Evolutionary conservation across 2,797 vertebrate species (phyloP), one percentile per base, ranked within the genome.

Genomic region (Jordanella pulchra): DNA sequence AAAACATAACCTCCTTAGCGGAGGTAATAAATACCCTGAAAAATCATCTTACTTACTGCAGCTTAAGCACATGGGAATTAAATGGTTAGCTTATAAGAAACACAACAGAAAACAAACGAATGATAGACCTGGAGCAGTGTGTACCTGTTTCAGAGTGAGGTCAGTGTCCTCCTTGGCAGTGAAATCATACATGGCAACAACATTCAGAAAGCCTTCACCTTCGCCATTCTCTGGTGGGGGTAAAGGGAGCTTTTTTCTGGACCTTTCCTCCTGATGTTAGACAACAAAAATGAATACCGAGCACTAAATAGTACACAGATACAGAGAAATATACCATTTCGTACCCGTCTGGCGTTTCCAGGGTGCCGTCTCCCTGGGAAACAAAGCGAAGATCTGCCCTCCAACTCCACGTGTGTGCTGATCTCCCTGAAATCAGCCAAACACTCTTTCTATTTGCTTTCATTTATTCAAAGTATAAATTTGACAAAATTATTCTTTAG

Each of bases 151-250:
- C 14, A 97, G 88, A 0, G 91, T 90, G 72, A 97, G 92, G 76
- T 96, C 94, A 0, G 84, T 93, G 25, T 93, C 86, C 75, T 97
- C 96, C 73, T 90, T 92, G 69, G 96, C 93, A 0, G 84, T 87
- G 86, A 96, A 97, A 82, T 97, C 95, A 9, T 95, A 96, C 64
- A 96, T 93, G 0, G 97, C 97, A 35, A 94, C 89, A n/a, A 97
- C 96, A 1, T 1, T 84, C 32, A 89, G 73, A 0, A 82, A 72
- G 25, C 54, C 79, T 0, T 72, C 0, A 53, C 84, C 73, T 21
- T 84, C 76, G 0, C 30, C 66, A 0, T 93, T 85, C 7, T 93
- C 88, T 0, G 96, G 95, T 30, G 95, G 95, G 1, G 95, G 92
- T 21, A 92, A 93, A 7, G 95, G 93, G 0, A 94, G 95, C 84